Evolutionary conservation across 2,888 invertebrate genomes (phyloP).

Genomic region (Diaprepes abbreviatus): DNA sequence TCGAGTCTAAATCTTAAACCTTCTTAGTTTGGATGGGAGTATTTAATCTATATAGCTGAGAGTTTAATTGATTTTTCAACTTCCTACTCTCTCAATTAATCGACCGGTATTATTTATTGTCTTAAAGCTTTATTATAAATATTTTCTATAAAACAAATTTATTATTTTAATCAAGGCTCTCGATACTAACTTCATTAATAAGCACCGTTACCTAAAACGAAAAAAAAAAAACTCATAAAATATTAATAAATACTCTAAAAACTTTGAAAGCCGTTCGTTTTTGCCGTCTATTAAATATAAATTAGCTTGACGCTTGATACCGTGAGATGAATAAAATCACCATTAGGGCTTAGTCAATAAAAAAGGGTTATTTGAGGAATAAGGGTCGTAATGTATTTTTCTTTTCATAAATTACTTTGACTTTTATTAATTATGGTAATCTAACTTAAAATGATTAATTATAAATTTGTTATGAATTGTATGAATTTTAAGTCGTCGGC

Average conservation of each 20-base stretch:
- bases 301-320: constrained; percentile 12
- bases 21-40: no score
- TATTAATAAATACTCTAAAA: constrained; percentile 8
- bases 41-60: no score
- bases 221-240: constrained; percentile 11
- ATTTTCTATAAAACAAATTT: not conserved
- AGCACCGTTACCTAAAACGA: no score
- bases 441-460: not conserved
- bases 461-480: not conserved
- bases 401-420: not conserved
- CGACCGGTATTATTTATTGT: no score
- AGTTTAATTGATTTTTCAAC: no score
- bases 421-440: constrained; percentile 5
- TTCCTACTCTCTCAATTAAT: no score
- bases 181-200: not conserved
- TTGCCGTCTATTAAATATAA: constrained; percentile 14
- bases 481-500: not conserved
- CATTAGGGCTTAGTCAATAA: constrained; percentile 10
- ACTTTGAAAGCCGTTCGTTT: constrained; percentile 5
- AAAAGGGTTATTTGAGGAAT: constrained; percentile 8
- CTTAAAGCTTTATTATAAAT: no score
- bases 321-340: constrained; percentile 9
- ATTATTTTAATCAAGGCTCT: not conserved
- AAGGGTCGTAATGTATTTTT: not conserved
- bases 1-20: no score